Percentiles rank a stretch among this genome's conserved stretches.
Conservation (phyloP, 1,140 invertebrate genomes). For the Pseudomyrmex sp. region DNA sequence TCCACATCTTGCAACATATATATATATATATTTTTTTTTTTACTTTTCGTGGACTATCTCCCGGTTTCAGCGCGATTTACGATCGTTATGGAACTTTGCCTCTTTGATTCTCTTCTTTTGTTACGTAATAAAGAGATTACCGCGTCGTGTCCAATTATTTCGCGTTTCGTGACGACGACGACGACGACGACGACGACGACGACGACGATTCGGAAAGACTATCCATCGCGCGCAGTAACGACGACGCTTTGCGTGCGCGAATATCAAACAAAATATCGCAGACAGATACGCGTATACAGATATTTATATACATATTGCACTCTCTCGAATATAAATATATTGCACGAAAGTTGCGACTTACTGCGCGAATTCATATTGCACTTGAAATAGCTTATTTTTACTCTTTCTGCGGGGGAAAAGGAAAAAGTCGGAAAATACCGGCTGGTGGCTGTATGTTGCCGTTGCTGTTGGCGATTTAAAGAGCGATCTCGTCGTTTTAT, state of each 20-base stretch:
- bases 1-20: too few relatives aligned
- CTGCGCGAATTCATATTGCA: slow-evolving; percentile 8
- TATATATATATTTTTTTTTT: neutral
- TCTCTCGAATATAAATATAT: neutral
- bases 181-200: neutral
- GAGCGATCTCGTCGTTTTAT: slow-evolving; percentile 36
- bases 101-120: slow-evolving; percentile 65
- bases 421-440: slow-evolving; percentile 29
- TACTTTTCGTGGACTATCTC: neutral
- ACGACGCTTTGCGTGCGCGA: neutral
- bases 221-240: neutral
- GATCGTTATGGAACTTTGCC: slow-evolving; percentile 59
- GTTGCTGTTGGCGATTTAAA: slow-evolving; percentile 28
- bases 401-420: neutral
- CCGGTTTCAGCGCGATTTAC: slow-evolving; percentile 20
- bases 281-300: neutral
- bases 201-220: neutral
- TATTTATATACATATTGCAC: neutral
- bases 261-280: neutral
- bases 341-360: slow-evolving; percentile 12
- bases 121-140: slow-evolving; percentile 61
- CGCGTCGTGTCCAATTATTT: slow-evolving; percentile 61
- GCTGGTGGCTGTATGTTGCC: neutral
- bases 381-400: slow-evolving; percentile 42
- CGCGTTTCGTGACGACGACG: slow-evolving; percentile 42